Percentiles rank a stretch among this genome's conserved stretches.
These are phyloP conservation scores for Alloplasta piceator DNA, from an alignment of 2,888 invertebrate species.

Conservation along the genomic window DNA sequence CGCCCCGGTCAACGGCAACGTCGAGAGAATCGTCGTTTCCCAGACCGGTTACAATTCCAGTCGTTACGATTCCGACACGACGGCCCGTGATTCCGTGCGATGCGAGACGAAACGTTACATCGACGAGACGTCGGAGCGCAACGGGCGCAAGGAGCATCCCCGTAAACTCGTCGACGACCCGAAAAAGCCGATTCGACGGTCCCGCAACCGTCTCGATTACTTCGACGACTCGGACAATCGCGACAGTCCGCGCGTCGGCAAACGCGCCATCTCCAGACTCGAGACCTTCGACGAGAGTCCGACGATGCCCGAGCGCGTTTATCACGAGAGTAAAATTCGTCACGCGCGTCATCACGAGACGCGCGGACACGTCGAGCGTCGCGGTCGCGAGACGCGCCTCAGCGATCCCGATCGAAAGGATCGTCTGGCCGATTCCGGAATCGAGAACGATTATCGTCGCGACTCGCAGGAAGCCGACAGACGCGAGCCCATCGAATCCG, in stretches of 20 bases:
- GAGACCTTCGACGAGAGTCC: constrained; percentile 78
- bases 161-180: constrained; percentile 71
- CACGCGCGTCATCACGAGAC: constrained; percentile 82
- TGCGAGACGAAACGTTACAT: constrained; percentile 74
- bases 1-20: constrained; percentile 54
- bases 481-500: constrained; percentile 84
- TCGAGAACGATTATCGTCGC: constrained; percentile 91
- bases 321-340: constrained; percentile 80
- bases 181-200: constrained; percentile 77
- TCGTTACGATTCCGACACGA: constrained; percentile 81
- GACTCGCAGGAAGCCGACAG: constrained; percentile 85
- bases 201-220: constrained; percentile 77
- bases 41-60: constrained; percentile 76
- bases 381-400: constrained; percentile 77
- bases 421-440: constrained; percentile 90
- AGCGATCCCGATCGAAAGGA: constrained; percentile 85
- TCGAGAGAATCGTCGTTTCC: constrained; percentile 66
- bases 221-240: constrained; percentile 79
- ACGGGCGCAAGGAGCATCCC: constrained; percentile 73
- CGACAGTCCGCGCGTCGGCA: constrained; percentile 72
- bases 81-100: constrained; percentile 78
- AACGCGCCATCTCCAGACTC: constrained; percentile 66
- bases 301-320: constrained; percentile 74
- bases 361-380: constrained; percentile 81
- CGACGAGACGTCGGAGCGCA: constrained; percentile 68